Base-by-base conservation (phyloP, 2,888 invertebrate genomes). In the Lepeophtheirus nordmannii region DNA sequence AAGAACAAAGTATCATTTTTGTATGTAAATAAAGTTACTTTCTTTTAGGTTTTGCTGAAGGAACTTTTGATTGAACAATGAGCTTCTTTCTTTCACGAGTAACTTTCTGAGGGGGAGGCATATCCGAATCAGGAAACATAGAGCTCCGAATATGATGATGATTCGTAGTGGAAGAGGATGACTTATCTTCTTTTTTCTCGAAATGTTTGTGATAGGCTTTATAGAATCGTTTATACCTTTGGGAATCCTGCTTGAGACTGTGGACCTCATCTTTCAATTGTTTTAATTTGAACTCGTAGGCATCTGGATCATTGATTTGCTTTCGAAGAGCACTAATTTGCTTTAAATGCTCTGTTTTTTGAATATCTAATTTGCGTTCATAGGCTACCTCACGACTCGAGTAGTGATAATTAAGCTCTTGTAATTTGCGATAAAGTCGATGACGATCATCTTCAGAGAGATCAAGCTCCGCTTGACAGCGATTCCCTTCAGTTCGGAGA, bases 381-480 rank as follows among this genome's bases (percentile, higher is more conserved):
- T 46, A 46, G 53, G 53, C 53, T 5, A 46, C 53, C 8, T 46
- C 53, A 17, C 53, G 53, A 17, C 53, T 46, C 8, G 53, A 46
- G 53, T 46, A 46, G 8, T 46, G 53, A 17, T 46, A 46, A 17
- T 46, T 46, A 17, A 46, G 53, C 53, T 46, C 53, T 17, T 46
- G 53, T 46, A 46, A 17, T 17, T 46, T 46, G n/a, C 53, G 53
- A 17, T 46, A 46, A n/a, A 46, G 53, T 46, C 53, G 53, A 46
- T 46, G 53, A n/a, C 53, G 53, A 14, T 46, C 53, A 17, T 46
- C 53, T 17, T 46, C 53, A 8, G 53, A 46, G 53, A 46, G 53
- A 46, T 46, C 53, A 14, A 46, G 53, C 8, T 46, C 53, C 1
- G 17, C 53, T 17, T 46, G 53, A 46, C n/a, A 46, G 53, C 53